Evolutionary conservation across 2,888 invertebrate genomes (phyloP).

Genomic region (Chrysolina americana): DNA sequence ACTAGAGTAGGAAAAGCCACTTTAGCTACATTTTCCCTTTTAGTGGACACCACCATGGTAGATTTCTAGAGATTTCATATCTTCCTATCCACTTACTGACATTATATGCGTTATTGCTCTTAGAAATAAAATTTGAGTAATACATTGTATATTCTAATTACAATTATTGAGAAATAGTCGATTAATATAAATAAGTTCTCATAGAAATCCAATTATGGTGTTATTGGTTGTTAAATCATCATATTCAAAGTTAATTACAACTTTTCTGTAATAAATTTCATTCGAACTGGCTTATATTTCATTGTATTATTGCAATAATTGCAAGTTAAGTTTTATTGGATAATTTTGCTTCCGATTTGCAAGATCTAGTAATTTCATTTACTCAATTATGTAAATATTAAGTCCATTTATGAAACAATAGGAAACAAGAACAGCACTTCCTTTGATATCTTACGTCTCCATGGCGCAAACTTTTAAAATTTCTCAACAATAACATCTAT

Average conservation of each 20-base stretch:
- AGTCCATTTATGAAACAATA: background rate
- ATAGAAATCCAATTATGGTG: background rate
- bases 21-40: too few relatives aligned
- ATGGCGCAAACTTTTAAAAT: too few relatives aligned
- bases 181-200: background rate
- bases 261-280: background rate
- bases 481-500: too few relatives aligned
- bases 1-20: too few relatives aligned
- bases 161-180: background rate
- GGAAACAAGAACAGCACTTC: background rate
- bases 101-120: too few relatives aligned
- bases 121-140: background rate
- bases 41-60: too few relatives aligned
- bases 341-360: background rate
- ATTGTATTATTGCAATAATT: background rate
- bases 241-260: background rate
- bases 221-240: background rate
- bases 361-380: background rate
- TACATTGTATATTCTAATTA: background rate
- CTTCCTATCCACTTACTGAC: too few relatives aligned
- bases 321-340: background rate
- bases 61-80: too few relatives aligned
- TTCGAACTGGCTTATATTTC: background rate
- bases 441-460: too few relatives aligned
- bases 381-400: background rate